A percentile compares a stretch with the other conserved stretches of the same genome.
Evolutionary conservation across 2,113 vertebrate genomes (phyloP).

Genomic region (Myrmophylax atrothorax): DNA sequence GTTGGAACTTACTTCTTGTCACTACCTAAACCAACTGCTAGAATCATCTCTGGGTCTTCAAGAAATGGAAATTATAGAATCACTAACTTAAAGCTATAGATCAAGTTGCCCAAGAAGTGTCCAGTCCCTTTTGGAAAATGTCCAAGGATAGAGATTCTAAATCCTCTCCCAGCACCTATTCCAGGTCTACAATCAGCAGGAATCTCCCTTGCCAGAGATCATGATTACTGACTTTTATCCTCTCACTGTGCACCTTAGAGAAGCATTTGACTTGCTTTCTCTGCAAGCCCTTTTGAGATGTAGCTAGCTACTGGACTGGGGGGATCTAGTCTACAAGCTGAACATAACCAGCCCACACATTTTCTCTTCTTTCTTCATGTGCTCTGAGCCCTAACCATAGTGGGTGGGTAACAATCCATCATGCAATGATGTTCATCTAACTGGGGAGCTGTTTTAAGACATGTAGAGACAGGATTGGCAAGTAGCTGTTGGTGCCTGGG

Average conservation of each 20-base stretch:
- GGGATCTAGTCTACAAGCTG: neutral
- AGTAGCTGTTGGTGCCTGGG: neutral
- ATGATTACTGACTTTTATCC: neutral
- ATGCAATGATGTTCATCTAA: neutral
- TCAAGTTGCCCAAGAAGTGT: neutral
- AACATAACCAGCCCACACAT: neutral
- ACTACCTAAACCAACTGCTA: neutral
- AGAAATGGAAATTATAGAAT: neutral
- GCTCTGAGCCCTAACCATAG: neutral
- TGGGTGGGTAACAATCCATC: neutral
- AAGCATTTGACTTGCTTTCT: neutral
- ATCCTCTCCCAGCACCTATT: neutral
- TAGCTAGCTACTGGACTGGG: neutral
- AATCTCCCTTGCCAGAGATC: neutral
- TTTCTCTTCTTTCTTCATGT: neutral
- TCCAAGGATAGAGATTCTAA: neutral
- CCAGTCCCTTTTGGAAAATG: neutral
- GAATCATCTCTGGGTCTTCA: neutral
- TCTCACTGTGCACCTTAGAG: neutral
- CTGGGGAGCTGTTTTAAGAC: neutral
- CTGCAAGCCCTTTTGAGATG: neutral
- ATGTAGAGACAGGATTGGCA: neutral
- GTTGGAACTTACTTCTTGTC: neutral
- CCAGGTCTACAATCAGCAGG: neutral
- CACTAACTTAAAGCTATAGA: neutral